Base-by-base conservation (phyloP, 2,888 invertebrate species). In the Ceraclea dissimilis region DNA sequence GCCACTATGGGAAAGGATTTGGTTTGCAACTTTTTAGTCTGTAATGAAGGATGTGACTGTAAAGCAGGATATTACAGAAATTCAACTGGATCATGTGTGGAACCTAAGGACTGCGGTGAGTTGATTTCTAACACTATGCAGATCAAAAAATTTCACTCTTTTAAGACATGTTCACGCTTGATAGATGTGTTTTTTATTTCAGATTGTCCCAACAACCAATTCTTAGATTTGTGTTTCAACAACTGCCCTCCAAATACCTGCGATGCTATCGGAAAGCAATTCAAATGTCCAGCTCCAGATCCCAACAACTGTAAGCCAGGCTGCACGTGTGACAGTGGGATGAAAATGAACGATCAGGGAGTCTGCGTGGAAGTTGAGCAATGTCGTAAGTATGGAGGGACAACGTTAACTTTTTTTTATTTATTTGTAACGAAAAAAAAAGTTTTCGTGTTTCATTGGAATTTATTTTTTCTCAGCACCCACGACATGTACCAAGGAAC, bases 31-130 rank as follows among this genome's bases (percentile, higher is more conserved):
- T 56, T 56, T 53, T 49, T 60, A 10, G 52, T 58, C 8, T 60
- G 60, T 17, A 58, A 58, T 51, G 49, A 44, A 26, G 60, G 60
- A 8, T 60, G 60, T 19, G 58, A 56, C 43, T 60, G 60, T 50
- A 60, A 60, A 18, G 44, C 55, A 11, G 60, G 60, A 18, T 58
- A 53, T 51, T 60, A 47, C 49, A 48, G 56, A 8, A 60, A 60
- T 39, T 50, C 55, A 1, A 55, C 46, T 17, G 47, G 48, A 6
- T 49, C 19, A 8, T 60, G 60, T 20, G 60, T 60, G 20, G 46
- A 54, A 4, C 58, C 60, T 2, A 46, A 49, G 17, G 47, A 60
- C 21, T 60, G 60, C 17, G 60, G 60, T 60, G 18, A 49, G 52
- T n/a, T n/a, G n/a, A n/a, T n/a, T n/a, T n/a, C n/a, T n/a, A n/a